Evolutionary conservation across 2,797 vertebrate species (phyloP), one percentile per base, ranked within the genome.

Genomic region (Pangasius macronema): DNA sequence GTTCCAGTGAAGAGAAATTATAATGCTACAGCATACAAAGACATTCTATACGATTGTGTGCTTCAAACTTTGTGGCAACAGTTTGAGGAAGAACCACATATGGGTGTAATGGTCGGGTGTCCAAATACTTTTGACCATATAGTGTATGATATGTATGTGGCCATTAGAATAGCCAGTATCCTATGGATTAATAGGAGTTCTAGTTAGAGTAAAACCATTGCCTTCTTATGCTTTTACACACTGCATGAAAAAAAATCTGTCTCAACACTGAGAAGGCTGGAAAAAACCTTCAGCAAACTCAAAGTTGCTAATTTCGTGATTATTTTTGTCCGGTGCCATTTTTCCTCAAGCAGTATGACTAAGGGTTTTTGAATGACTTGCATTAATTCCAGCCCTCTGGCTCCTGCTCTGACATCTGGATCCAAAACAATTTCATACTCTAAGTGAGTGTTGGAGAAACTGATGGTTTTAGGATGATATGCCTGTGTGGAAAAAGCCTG

Each of bases 391-490:
- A 36, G 55, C 8, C 30, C 39, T 77, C 13, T n/a, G 77, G 76
- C 87, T 85, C 30, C 83, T 85, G 65, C 75, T 63, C 3, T 84
- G 83, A 80, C 39, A 70, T 36, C 75, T 70, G 75, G 63, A 79
- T 39, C 63, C 42, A 73, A 85, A 85, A 59, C 76, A 81, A 53
- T 85, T 88, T 80, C 75, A 77, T 68, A 75, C 22, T 65, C 42
- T n/a, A 84, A 83, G 36, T 46, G 59, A 77, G 55, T 36, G 82
- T 36, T 33, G 61, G 49, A 10, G 51, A 87, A 85, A 42, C 65
- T 55, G 63, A 46, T 42, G 49, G 59, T 36, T 51, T 65, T 53
- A 68, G 51, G 82, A 27, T 65, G 65, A 36, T 67, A 3, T 7
- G 51, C 68, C 30, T 81, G 36, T 59, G 55, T 81, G 59, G 49